These are phyloP conservation scores for Berghia stephanieae DNA, from an alignment of 1,140 invertebrate genomes.

Conservation along the genomic window DNA sequence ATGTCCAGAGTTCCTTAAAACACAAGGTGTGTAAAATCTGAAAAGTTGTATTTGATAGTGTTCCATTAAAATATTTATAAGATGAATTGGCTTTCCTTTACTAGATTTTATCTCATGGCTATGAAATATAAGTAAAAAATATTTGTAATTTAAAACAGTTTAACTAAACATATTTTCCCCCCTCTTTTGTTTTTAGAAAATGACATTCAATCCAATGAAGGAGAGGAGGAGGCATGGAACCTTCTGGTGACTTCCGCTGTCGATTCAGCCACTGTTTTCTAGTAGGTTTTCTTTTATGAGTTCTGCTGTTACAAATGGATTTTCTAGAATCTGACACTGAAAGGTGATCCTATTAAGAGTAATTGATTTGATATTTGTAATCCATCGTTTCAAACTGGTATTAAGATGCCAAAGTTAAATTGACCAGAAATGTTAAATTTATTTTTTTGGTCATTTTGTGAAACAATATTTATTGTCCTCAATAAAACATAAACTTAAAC, in stretches of 20 bases:
- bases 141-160: neutral
- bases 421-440: too few relatives aligned
- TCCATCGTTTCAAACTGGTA: too few relatives aligned
- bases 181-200: neutral
- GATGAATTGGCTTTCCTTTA: neutral
- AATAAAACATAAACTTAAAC: too few relatives aligned
- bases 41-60: neutral
- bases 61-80: neutral
- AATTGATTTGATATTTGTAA: too few relatives aligned
- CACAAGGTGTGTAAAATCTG: constrained; percentile 5
- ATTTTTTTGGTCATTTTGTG: too few relatives aligned
- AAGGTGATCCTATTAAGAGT: neutral
- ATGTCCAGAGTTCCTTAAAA: constrained; percentile 32
- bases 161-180: neutral
- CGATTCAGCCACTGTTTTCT: constrained; percentile 72
- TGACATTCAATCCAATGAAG: neutral
- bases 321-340: neutral
- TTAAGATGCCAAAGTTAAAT: too few relatives aligned
- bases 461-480: too few relatives aligned
- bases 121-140: neutral
- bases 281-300: constrained; percentile 62
- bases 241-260: constrained; percentile 73
- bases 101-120: neutral
- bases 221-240: constrained; percentile 64
- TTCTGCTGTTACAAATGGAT: neutral